Base-by-base conservation (phyloP, 2,888 invertebrate genomes). In the Pandemis corylana region DNA sequence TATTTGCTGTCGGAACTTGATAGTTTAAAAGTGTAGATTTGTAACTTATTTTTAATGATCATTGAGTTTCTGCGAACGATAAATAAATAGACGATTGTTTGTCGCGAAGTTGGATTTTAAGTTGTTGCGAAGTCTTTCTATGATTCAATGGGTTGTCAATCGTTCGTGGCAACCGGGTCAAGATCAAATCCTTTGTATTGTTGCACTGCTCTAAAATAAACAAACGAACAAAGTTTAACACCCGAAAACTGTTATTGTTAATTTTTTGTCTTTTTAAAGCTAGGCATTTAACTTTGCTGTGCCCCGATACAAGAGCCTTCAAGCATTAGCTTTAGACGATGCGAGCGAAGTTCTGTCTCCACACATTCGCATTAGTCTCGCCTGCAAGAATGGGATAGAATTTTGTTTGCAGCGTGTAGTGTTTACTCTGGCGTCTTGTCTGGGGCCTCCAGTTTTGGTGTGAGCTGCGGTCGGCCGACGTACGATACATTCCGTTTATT, bases 401-500 rank as follows among this genome's bases (percentile, higher is more conserved):
- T 46, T 46, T 5, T 12, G 46, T 12, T 12, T 46, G 46, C 12
- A 5, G 46, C 46, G 46, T 46, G 12, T 46, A 46, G 46, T 46
- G 10, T 12, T 46, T 36, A 2, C 28, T 36, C 28, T 36, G 46
- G 46, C 46, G 12, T 46, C 46, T 46, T 12, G 46, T 51, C n/a
- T 6, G 3, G 51, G n/a, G n/a, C 9, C 4, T 56, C 7, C 5
- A 15, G 20, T 59, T 59, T 20, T 5, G 59, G 20, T 20, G 28
- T 7, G 4, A 12, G 59, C 42, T 59, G 70, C 61, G 56, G 74
- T 53, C 68, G 72, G 64, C 72, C 41, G 59, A 63, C 66, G 72
- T 64, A 72, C 46, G 62, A 74, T 74, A 71, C 77, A 77, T 77
- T 77, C 77, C 77, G 73, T 72, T 77, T 75, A 61, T 64, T 71